Evolutionary conservation across 2,113 vertebrate genomes (phyloP), one percentile per base, ranked within the genome.

Genomic region (Aythya baeri): DNA sequence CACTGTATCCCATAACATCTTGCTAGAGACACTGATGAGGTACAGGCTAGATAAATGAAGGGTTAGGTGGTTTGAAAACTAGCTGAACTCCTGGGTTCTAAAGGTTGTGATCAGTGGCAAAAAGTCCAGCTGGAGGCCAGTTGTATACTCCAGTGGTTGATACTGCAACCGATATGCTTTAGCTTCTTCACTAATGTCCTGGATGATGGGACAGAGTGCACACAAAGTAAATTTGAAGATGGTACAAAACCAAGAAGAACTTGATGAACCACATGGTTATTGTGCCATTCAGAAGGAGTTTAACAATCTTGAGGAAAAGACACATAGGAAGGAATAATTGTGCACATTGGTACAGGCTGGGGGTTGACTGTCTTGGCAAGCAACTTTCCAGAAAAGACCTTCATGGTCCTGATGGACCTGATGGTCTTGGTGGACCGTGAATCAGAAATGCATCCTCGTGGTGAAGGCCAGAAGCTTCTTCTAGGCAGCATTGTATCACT

Each of bases 391-490:
- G 68, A 62, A 67, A 68, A 83, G 43, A 9, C n/a, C 10, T 12
- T n/a, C 18, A 9, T 1, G 49, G 49, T 50, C 22, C 22, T 50
- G 49, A 23, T 50, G 14, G 49, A 49, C 8, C 9, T 49, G 50
- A 31, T 58, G 1, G 5, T 57, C 63, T 0, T 0, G 54, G 27
- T 11, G 14, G 54, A 54, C 9, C 9, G 36, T 18, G 11, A 77
- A 31, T 32, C 41, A 49, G 11, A 22, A 77, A 70, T 2, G 4
- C 13, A 17, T 9, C 23, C 41, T 43, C 52, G 15, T 2, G 2
- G 12, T 38, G 80, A 77, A 9, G 8, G 32, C 13, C 27, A 72
- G 63, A 17, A 80, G 34, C 13, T 5, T 44, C 25, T 52, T 12
- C 49, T 57, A 23, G 36, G 9, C 27, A 83, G 38, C 34, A 38